Percentiles rank a stretch among this genome's conserved stretches.
phyloP scores from a whole-genome alignment of 2,888 invertebrate genomes.

The Metopia argyrocephala region DNA sequence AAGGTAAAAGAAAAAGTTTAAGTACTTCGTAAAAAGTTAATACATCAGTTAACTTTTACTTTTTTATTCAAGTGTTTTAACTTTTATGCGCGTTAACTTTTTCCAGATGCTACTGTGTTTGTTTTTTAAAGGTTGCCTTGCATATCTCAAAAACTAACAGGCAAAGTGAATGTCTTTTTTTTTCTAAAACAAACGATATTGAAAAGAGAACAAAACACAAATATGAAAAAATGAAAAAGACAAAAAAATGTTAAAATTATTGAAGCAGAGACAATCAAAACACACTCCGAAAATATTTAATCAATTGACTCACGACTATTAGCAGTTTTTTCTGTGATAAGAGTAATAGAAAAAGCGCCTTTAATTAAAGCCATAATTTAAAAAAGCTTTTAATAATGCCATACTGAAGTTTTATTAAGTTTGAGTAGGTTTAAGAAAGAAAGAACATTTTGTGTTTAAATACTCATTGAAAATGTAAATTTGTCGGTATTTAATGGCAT shows the following conservation, averaged over 20 bases:
- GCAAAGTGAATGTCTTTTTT: conserved; percentile 54
- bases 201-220: too few relatives aligned
- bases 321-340: neutral
- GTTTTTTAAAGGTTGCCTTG: conserved; percentile 43
- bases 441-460: too few relatives aligned
- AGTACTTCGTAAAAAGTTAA: too few relatives aligned
- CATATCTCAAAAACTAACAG: conserved; percentile 37
- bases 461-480: too few relatives aligned
- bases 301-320: neutral
- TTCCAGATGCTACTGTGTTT: too few relatives aligned
- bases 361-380: neutral
- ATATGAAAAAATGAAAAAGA: too few relatives aligned
- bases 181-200: conserved; percentile 15
- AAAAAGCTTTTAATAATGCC: too few relatives aligned
- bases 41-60: too few relatives aligned
- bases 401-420: neutral
- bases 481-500: too few relatives aligned
- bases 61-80: too few relatives aligned
- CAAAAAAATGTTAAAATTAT: conserved; percentile 15
- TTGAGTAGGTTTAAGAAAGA: neutral
- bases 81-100: too few relatives aligned
- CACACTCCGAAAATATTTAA: neutral
- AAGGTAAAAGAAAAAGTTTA: conserved; percentile 19
- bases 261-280: conserved; percentile 31
- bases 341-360: neutral